phyloP scores from a whole-genome alignment of 2,888 invertebrate genomes.

The Amphipoea oculea region DNA sequence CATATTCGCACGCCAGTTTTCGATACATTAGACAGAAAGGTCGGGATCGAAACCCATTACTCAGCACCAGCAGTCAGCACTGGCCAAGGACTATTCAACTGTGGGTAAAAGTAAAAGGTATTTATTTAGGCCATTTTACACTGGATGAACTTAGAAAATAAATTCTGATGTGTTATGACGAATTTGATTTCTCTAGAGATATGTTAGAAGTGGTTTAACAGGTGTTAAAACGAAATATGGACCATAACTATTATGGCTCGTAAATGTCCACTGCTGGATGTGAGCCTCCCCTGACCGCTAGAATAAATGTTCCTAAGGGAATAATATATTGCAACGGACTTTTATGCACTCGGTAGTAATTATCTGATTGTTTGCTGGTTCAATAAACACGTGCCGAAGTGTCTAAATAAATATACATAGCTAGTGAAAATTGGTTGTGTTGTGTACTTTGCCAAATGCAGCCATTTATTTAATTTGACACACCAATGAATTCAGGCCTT shows the following conservation, averaged over 20 bases:
- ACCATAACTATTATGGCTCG: slow-evolving; percentile 42
- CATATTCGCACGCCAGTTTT: slow-evolving; percentile 54
- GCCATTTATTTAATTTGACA: slow-evolving; percentile 20
- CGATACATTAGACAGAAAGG: slow-evolving; percentile 62
- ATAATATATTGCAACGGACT: slow-evolving; percentile 28
- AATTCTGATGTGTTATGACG: slow-evolving; percentile 13
- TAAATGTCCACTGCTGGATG: slow-evolving; percentile 31
- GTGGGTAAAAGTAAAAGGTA: slow-evolving; percentile 26
- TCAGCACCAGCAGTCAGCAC: slow-evolving; percentile 49
- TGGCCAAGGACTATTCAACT: slow-evolving; percentile 45
- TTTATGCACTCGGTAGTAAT: slow-evolving; percentile 49
- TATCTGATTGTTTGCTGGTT: slow-evolving; percentile 43
- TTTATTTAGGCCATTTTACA: slow-evolving; percentile 40
- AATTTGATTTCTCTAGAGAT: slow-evolving; percentile 37
- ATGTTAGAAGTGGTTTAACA: slow-evolving; percentile 27
- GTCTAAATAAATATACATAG: slow-evolving; percentile 24
- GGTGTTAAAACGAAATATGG: slow-evolving; percentile 37
- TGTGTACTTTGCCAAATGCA: slow-evolving; percentile 18
- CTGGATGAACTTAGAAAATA: slow-evolving; percentile 22
- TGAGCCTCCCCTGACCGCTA: slow-evolving; percentile 18
- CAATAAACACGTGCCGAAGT: slow-evolving; percentile 26
- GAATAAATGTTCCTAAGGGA: slow-evolving; percentile 49
- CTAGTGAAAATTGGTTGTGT: slow-evolving; percentile 8
- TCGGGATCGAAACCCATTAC: slow-evolving; percentile 53
- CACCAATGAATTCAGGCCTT: slow-evolving; percentile 8